These are phyloP conservation scores for Tigriopus californicus DNA, from an alignment of 2,888 invertebrate genomes.

Conservation along the genomic window DNA sequence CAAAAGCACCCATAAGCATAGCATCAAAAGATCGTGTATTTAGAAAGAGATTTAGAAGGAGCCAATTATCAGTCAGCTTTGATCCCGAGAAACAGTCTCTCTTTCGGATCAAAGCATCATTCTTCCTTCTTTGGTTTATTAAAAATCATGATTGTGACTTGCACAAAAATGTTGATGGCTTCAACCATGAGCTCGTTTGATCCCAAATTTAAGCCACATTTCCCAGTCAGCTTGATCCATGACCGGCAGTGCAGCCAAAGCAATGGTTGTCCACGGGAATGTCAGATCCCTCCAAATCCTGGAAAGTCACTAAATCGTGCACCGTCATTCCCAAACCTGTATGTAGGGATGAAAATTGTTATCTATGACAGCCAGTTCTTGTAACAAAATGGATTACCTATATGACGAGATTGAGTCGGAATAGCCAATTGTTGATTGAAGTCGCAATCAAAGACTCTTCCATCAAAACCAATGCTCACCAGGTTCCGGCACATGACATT, in stretches of 20 bases:
- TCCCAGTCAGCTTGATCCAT: constrained; percentile 4
- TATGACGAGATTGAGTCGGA: background rate
- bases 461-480: background rate
- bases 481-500: background rate
- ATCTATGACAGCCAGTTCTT: background rate
- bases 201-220: background rate
- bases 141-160: too few relatives aligned
- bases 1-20: too few relatives aligned
- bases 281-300: background rate
- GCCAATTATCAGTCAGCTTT: too few relatives aligned
- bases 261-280: background rate
- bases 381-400: background rate
- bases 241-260: background rate
- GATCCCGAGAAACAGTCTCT: too few relatives aligned
- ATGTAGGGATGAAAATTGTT: background rate
- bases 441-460: constrained; percentile 1
- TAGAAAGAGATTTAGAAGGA: too few relatives aligned
- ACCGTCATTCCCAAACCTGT: background rate
- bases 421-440: constrained; percentile 5
- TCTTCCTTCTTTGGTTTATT: too few relatives aligned
- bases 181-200: too few relatives aligned
- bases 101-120: too few relatives aligned
- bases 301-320: background rate
- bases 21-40: too few relatives aligned
- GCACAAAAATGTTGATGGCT: too few relatives aligned